Base-by-base conservation (phyloP, 2,797 vertebrate genomes). In the Cyprinodon diabolis region DNA sequence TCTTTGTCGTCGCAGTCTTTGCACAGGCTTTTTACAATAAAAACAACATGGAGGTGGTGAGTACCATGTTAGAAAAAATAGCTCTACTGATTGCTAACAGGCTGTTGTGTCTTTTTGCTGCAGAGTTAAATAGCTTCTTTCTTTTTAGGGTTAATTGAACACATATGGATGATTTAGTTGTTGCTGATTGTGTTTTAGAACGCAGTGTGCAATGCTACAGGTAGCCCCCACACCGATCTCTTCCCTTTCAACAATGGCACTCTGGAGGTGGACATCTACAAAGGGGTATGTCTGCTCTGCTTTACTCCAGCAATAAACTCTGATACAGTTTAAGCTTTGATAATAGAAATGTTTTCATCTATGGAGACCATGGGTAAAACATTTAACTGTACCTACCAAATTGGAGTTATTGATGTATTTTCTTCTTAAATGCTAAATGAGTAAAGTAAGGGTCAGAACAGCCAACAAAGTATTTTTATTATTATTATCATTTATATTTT, bases 1-100 rank as follows among this genome's bases (percentile, higher is more conserved):
- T 99, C 69, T 99, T 99, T 2, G 97, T 99, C 0, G 97, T 99
- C 14, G 95, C 97, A 0, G 96, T 99, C 74, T 99, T 99, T 57
- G 98, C 97, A 0, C 85, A 98, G 89, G 97, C 98, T 1, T 98
- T 99, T 88, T 99, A 92, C 73, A 66, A 77, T 0, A 95, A 95
- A 84, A 97, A 91, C 8, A 98, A 99, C 0, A 73, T 87, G 0
- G 85, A 97, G 12, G 97, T 99, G 96, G 98, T 99, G 58, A 80
- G 97, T 94, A 21, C 17, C n/a, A n/a, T 12, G 14, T 54, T 3
- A 51, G 21, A 37, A 54, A 30, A 30, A 30, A 30, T 30, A 30
- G 30, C 30, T 30, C 30, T 30, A 30, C 30, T 30, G 30, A 30
- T 30, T 30, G 30, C 30, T 30, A 30, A 30, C 30, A 30, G 30